Percentiles rank a stretch among this genome's conserved stretches.
phyloP scores from a whole-genome alignment of 2,888 invertebrate genomes.

The Trilocha varians region DNA sequence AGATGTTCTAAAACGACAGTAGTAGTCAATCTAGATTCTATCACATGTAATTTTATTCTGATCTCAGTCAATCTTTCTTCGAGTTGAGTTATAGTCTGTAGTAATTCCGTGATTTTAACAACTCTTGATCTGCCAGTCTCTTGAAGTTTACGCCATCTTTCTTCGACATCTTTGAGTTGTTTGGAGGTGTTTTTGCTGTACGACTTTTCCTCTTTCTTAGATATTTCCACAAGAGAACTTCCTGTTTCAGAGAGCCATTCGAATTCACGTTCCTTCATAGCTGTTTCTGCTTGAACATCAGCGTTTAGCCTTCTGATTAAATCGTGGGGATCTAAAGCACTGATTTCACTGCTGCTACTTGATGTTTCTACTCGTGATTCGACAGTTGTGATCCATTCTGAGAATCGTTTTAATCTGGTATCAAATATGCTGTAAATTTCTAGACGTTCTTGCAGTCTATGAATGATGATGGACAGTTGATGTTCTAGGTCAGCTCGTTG shows the following conservation, averaged over 20 bases:
- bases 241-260: constrained; percentile 84
- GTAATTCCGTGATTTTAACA: constrained; percentile 80
- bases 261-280: constrained; percentile 82
- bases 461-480: constrained; percentile 80
- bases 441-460: constrained; percentile 81
- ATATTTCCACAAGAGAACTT: constrained; percentile 74
- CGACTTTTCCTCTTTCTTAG: constrained; percentile 74
- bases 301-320: constrained; percentile 80
- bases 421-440: constrained; percentile 82
- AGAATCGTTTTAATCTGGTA: constrained; percentile 75
- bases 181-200: constrained; percentile 71
- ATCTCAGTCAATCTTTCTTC: constrained; percentile 82
- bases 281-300: constrained; percentile 83
- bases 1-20: constrained; percentile 79
- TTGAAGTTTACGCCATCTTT: constrained; percentile 79
- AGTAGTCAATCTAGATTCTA: constrained; percentile 79
- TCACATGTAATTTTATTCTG: constrained; percentile 79
- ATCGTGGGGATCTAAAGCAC: constrained; percentile 80
- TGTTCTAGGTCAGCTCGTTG: constrained; percentile 87
- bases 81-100: constrained; percentile 79
- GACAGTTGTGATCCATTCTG: constrained; percentile 80
- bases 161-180: constrained; percentile 73
- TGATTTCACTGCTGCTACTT: constrained; percentile 59
- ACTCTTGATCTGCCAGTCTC: constrained; percentile 78
- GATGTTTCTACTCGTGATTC: constrained; percentile 78